Conservation (phyloP, 2,113 vertebrate genomes). For the Ploceus nigricollis region DNA sequence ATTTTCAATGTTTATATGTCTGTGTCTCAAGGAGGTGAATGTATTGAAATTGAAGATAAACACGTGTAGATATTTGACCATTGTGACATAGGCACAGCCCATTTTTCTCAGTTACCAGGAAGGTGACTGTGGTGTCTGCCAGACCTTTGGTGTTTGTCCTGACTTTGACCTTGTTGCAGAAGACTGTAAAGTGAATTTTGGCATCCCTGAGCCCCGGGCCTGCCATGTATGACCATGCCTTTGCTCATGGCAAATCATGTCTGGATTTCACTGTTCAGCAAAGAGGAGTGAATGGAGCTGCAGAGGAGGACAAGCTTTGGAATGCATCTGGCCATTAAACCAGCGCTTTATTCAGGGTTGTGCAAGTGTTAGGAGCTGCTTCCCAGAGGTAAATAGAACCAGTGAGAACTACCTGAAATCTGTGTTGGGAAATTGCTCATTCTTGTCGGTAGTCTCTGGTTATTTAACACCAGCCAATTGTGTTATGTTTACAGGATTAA, state of each 20-base stretch:
- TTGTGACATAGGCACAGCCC: background rate
- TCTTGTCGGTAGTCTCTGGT: background rate
- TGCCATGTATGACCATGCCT: background rate
- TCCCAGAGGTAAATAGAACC: background rate
- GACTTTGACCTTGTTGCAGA: background rate
- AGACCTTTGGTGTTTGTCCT: background rate
- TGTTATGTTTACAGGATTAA: background rate
- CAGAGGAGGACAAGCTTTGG: background rate
- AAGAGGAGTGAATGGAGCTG: background rate
- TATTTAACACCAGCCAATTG: background rate
- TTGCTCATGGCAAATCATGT: no score
- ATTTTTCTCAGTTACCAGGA: background rate
- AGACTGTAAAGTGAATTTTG: background rate
- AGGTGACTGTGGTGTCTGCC: background rate
- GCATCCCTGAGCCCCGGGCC: background rate
- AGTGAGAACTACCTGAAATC: background rate
- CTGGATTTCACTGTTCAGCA: background rate
- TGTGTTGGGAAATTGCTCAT: background rate
- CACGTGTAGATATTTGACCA: background rate
- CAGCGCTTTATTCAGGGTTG: background rate
- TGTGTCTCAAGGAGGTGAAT: background rate
- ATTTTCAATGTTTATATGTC: background rate
- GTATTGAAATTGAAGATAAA: background rate
- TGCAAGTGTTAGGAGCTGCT: background rate
- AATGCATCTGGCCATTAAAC: background rate